Conservation (phyloP, 2,113 vertebrate genomes). For the Aldabrachelys gigantea region DNA sequence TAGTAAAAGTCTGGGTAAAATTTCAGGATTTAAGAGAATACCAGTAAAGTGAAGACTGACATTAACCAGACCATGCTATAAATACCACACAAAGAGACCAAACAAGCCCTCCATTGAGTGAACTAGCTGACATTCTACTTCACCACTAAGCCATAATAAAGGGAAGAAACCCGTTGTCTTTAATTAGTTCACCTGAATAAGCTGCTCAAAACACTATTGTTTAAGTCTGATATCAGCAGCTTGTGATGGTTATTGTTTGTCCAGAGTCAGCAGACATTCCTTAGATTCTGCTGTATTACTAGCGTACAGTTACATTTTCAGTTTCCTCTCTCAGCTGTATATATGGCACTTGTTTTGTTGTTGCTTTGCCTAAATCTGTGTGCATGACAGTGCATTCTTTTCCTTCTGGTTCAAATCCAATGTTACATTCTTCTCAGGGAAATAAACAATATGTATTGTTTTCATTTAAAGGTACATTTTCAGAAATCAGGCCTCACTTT, state of each 20-base stretch:
- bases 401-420: not conserved
- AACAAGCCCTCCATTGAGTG: constrained; percentile 75
- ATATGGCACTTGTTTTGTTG: fast-evolving
- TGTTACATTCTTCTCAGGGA: not conserved
- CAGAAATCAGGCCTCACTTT: not conserved
- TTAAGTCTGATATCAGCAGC: constrained; percentile 56
- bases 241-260: constrained; percentile 47
- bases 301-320: not conserved
- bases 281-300: not conserved
- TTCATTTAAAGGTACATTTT: not conserved
- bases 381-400: not conserved
- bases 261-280: constrained; percentile 34
- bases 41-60: constrained; percentile 86
- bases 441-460: not conserved
- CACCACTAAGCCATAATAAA: constrained; percentile 66
- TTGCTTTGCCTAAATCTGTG: constrained; percentile 7
- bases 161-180: constrained; percentile 75
- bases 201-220: constrained; percentile 63
- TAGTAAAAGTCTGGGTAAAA: constrained; percentile 81
- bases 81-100: constrained; percentile 90
- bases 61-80: constrained; percentile 87
- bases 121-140: constrained; percentile 68
- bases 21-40: constrained; percentile 86
- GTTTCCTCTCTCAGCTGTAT: not conserved
- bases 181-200: constrained; percentile 60